phyloP scores from a whole-genome alignment of 2,113 vertebrate species.

The Scolopax mira region DNA sequence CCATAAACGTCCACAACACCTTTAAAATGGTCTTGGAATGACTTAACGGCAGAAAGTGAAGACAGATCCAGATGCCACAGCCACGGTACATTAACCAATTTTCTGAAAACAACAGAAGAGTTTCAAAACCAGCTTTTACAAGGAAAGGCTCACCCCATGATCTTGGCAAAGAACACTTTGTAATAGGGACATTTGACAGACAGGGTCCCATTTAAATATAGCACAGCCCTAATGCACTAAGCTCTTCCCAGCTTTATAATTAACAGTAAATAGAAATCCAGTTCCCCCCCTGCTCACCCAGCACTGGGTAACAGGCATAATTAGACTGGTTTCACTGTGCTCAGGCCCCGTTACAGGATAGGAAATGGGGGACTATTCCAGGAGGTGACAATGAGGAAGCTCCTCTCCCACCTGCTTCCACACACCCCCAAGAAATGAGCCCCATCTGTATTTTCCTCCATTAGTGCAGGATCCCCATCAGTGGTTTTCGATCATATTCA shows the following conservation, averaged over 20 bases:
- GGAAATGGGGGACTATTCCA: fast-evolving
- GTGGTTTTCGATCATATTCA: fast-evolving
- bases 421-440: background rate
- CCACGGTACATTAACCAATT: background rate
- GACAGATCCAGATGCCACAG: background rate
- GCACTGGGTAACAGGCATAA: background rate
- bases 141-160: background rate
- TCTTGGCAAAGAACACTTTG: background rate
- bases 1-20: background rate
- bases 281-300: background rate
- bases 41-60: background rate
- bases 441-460: background rate
- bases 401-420: background rate
- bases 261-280: background rate
- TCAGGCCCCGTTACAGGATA: background rate
- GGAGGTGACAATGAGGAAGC: background rate
- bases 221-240: background rate
- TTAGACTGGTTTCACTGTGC: background rate
- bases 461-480: background rate
- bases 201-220: slow-evolving; percentile 1
- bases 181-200: background rate
- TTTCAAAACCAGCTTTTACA: background rate
- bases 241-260: background rate
- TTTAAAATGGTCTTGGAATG: background rate
- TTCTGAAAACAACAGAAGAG: background rate